These are phyloP conservation scores for Ichneumon xanthorius DNA, from an alignment of 2,888 invertebrate genomes.

Conservation along the genomic window DNA sequence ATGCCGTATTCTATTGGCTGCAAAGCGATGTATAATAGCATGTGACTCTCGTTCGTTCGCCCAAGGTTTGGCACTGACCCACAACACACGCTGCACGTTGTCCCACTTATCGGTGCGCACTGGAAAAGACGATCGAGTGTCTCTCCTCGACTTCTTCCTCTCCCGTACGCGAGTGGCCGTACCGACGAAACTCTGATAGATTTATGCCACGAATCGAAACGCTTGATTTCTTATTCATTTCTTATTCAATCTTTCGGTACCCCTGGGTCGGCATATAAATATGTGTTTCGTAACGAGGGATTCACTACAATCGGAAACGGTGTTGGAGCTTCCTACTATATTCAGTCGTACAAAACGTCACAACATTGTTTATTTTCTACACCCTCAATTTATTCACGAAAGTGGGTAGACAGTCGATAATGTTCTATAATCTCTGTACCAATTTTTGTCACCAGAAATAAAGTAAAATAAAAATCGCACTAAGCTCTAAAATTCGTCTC, in stretches of 20 bases:
- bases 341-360: too few species aligned
- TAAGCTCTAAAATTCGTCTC: not conserved
- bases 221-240: conserved; percentile 1
- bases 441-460: too few species aligned
- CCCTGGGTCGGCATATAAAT: not conserved
- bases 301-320: not conserved
- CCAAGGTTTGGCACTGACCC: conserved; percentile 82
- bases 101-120: conserved; percentile 76
- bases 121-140: conserved; percentile 49
- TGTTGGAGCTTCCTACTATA: too few species aligned
- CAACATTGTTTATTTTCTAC: too few species aligned
- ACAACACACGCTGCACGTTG: conserved; percentile 75
- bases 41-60: conserved; percentile 69
- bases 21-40: conserved; percentile 1
- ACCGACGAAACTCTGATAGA: conserved; percentile 10
- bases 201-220: conserved; percentile 13
- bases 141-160: conserved; percentile 11
- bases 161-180: not conserved
- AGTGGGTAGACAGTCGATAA: too few species aligned
- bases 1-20: conserved; percentile 12
- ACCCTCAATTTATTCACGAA: too few species aligned
- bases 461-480: too few species aligned
- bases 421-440: too few species aligned
- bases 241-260: too few species aligned
- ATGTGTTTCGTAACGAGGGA: not conserved